Evolutionary conservation across 2,797 vertebrate species (phyloP), one percentile per base, ranked within the genome.

Genomic region (Gallinago nigripennis): DNA sequence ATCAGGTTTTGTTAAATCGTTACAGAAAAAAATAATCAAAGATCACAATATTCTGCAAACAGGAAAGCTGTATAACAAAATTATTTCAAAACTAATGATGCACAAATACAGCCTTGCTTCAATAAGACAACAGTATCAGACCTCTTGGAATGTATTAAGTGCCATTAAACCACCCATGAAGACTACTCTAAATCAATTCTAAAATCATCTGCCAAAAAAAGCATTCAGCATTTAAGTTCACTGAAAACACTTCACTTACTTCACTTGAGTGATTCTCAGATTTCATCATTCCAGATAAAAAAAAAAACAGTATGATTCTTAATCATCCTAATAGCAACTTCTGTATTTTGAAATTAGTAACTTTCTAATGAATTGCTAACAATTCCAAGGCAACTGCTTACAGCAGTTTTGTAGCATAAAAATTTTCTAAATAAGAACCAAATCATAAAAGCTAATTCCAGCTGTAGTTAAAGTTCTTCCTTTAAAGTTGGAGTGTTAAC

Each of bases 401-500:
- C 10, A 83, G 33, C 30, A 81, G 28, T 56, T 86, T 30, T 30
- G 28, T 58, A 71, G 73, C 51, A 88, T 20, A 75, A 50, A 12
- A 60, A 43, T 12, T 37, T 95, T 92, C 70, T 68, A 84, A 76
- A 50, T 35, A 73, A 51, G 41, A 87, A 88, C 4, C 33, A 25
- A 66, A 72, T 54, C 72, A 63, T 23, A 70, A 86, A 43, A 94
- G 51, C 9, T 66, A 90, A 81, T 65, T 91, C 51, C 82, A 77
- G 48, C 53, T 83, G 35, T 31, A 58, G 89, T 71, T 95, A 37
- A 83, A 39, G 39, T 39, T 56, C 46, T 93, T 92, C 64, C 41
- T 73, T 83, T 90, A 85, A 90, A 92, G n/a, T 17, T 87, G 33
- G 90, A 90, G 53, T 23, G 21, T 53, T 60, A 95, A 81, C 33